Base-by-base conservation (phyloP, 2,797 vertebrate genomes). In the Lindbergichthys nudifrons region DNA sequence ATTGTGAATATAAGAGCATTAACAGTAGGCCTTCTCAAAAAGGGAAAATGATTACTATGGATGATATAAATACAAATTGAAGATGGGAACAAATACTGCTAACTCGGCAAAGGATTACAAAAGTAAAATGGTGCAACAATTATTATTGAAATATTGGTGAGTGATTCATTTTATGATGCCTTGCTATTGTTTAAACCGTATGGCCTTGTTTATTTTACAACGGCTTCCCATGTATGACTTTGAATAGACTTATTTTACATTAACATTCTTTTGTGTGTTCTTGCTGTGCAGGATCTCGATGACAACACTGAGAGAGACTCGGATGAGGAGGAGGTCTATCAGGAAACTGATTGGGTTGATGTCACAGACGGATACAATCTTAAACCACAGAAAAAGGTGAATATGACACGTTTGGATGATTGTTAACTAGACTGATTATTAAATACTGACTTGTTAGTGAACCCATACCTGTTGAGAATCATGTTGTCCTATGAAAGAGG, bases 311-410 rank as follows among this genome's bases (percentile, higher is more conserved):
- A 97, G 72, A 87, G 87, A 61, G 77, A 70, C 73, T 80, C 94
- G 1, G 96, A 95, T 3, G 84, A 87, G 87, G 96, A 96, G 14
- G 95, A 93, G 48, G 91, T 93, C 76, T 96, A 97, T 75, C 87
- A 74, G 83, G 96, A 95, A 79, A 99, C 97, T 5, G 95, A 95
- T n/a, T 99, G 98, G 98, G 72, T 87, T 52, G 97, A 98, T 94
- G 87, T 99, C 77, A 95, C 96, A 59, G 94, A 95, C 61, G 97
- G 97, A 50, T 93, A 93, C 91, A 92, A 86, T 72, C 88, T 89
- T 89, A 96, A 91, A 88, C 92, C 54, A 53, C 92, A 77, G 58
- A 96, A 95, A 87, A 95, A 94, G 94, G 95, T 95, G 62, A 84
- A 23, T 57, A 12, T 73, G 16, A 65, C n/a, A 41, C 32, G 1